These are phyloP conservation scores for Neolamprologus tretocephalus DNA, from an alignment of 2,113 vertebrate species.

Conservation along the genomic window DNA sequence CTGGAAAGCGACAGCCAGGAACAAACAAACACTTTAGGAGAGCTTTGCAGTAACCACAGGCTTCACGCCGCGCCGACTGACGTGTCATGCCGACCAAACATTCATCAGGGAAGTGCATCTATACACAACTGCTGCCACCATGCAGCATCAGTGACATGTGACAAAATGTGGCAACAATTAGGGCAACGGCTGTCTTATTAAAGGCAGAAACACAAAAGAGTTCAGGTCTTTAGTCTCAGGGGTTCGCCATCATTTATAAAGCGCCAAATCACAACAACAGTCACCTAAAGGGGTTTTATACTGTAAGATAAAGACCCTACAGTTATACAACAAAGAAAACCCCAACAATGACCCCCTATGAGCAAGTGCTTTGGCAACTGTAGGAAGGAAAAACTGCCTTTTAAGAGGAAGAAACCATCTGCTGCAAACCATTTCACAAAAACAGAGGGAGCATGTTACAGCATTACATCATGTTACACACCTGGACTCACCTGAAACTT, in stretches of 20 bases:
- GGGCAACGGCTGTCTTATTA: neutral
- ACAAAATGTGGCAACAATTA: neutral
- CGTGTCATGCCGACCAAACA: neutral
- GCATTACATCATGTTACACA: neutral
- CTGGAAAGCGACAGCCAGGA: conserved; percentile 17
- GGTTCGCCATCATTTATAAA: neutral
- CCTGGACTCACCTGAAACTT: neutral
- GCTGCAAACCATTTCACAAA: neutral
- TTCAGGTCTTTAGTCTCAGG: neutral
- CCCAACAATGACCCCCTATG: neutral
- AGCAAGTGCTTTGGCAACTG: neutral
- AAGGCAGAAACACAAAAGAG: neutral
- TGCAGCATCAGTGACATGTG: neutral
- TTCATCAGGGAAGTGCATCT: neutral
- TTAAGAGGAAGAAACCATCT: neutral
- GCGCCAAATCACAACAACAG: neutral
- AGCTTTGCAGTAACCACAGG: neutral
- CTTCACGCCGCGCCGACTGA: neutral
- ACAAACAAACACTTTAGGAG: conserved; percentile 33
- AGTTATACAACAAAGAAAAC: neutral
- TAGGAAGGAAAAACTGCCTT: neutral
- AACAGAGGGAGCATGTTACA: neutral
- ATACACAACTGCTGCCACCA: neutral
- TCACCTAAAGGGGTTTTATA: neutral
- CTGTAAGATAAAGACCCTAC: neutral